Base-by-base conservation (phyloP, 1,140 invertebrate species). In the Drosophila simulans region DNA sequence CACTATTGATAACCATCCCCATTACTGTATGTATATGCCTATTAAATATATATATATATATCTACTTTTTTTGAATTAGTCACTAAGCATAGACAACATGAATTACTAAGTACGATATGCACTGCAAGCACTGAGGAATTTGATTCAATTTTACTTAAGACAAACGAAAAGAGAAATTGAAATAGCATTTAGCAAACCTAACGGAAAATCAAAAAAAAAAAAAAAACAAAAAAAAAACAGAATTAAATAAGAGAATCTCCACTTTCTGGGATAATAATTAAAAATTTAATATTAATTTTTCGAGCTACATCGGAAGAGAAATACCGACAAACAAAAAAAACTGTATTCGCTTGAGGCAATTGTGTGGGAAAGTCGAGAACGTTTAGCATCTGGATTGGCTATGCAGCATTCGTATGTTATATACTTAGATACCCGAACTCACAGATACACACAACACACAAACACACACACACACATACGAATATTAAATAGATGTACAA, bases 41-140 rank as follows among this genome's bases (percentile, higher is more conserved):
- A 66, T 39, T 22, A 58, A 25, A 55, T 20, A 43, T 60, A 39
- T 40, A 48, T 34, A 63, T 45, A 66, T 45, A 53, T 71, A 53
- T 73, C 43, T 63, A 77, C 11, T 77, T 77, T 81, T 69, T 72
- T 80, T 64, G 43, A 56, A 74, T 65, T 48, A 66, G 57, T 64
- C 73, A 83, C 73, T 68, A 55, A 64, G 46, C 59, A 59, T 71
- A 71, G 72, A 76, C 45, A 79, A 80, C 59, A 80, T 68, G 45
- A 64, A 70, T 68, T 55, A 80, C 45, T 71, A 80, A 76, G 69
- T 89, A 86, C 69, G 76, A 86, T 90, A 88, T 88, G 91, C 91
- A 92, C 91, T 92, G 91, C 91, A 92, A 92, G 91, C 91, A 92
- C 91, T 92, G 91, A 92, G 91, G 91, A 92, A 92, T 92, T 92